These are phyloP conservation scores for Tetraodon nigroviridis DNA, from an alignment of 2,113 vertebrate genomes.

Conservation along the genomic window DNA sequence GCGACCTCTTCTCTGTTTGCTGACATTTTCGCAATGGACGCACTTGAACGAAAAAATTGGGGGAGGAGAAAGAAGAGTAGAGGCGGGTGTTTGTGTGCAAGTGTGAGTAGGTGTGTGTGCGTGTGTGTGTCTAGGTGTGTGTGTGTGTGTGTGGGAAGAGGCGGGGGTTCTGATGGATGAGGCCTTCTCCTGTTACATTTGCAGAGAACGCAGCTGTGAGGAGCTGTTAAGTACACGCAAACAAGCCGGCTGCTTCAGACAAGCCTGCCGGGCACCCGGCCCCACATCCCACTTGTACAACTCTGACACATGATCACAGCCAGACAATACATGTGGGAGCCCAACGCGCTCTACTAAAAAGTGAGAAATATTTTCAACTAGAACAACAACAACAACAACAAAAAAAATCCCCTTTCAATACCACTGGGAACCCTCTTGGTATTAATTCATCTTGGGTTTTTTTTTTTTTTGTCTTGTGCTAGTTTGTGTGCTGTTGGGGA, in stretches of 20 bases:
- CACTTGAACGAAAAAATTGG: constrained; percentile 68
- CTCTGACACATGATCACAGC: constrained; percentile 80
- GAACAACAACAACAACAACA: constrained; percentile 66
- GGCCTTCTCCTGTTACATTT: constrained; percentile 81
- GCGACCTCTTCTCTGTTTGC: constrained; percentile 73
- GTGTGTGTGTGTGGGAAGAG: constrained; percentile 23
- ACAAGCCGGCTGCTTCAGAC: constrained; percentile 80
- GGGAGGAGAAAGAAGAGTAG: constrained; percentile 41
- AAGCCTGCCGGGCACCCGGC: constrained; percentile 72
- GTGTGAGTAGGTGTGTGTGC: background rate
- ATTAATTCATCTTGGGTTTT: constrained; percentile 76
- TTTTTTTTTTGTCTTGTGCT: constrained; percentile 73
- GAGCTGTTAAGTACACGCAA: constrained; percentile 86
- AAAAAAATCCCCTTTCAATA: constrained; percentile 69
- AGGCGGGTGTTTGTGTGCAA: constrained; percentile 43
- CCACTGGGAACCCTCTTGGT: constrained; percentile 63
- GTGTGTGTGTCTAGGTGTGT: constrained; percentile 31
- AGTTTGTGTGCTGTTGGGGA: constrained; percentile 62
- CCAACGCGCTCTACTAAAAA: constrained; percentile 65
- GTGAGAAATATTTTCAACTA: constrained; percentile 73
- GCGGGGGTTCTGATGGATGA: constrained; percentile 77
- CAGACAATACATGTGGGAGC: constrained; percentile 77
- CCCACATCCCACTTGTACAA: constrained; percentile 69
- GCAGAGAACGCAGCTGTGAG: constrained; percentile 87
- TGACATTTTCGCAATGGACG: constrained; percentile 75